Evolutionary conservation across 2,797 vertebrate genomes (phyloP).

Genomic region (Lerista edwardsae): DNA sequence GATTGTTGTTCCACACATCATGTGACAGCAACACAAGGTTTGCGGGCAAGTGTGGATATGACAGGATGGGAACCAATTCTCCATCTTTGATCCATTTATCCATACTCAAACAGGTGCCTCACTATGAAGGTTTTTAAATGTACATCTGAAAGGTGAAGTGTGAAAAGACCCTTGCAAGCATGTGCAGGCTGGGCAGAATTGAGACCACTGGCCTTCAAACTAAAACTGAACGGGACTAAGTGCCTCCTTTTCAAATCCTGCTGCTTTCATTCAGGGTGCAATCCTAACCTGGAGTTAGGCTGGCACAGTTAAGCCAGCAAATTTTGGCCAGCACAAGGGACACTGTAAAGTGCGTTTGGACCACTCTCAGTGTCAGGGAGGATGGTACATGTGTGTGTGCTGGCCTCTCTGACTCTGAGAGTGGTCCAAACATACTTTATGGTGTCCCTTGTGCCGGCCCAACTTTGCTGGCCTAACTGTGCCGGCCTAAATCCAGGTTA

Average conservation of each 20-base stretch:
- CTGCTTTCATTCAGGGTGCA: constrained; percentile 25
- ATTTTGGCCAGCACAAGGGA: too few species aligned
- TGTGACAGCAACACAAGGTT: not conserved
- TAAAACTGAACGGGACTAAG: not conserved
- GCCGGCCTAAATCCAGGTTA: too few species aligned
- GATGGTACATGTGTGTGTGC: too few species aligned
- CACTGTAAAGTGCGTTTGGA: too few species aligned
- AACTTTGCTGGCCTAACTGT: too few species aligned
- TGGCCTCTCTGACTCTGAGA: too few species aligned
- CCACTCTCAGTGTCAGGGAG: too few species aligned
- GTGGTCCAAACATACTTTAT: too few species aligned
- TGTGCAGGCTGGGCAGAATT: not conserved
- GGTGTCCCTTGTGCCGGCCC: too few species aligned
- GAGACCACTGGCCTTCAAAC: not conserved
- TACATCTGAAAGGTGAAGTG: not conserved
- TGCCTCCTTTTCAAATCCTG: not conserved
- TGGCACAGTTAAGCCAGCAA: too few species aligned
- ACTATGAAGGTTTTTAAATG: too few species aligned
- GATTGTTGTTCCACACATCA: not conserved
- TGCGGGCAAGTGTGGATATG: not conserved
- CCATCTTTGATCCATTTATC: not conserved
- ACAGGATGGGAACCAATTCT: not conserved
- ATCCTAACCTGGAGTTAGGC: too few species aligned
- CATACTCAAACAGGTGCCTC: not conserved
- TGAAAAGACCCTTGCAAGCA: not conserved